phyloP scores from a whole-genome alignment of 2,113 vertebrate genomes.

The Eulacestoma nigropectus region DNA sequence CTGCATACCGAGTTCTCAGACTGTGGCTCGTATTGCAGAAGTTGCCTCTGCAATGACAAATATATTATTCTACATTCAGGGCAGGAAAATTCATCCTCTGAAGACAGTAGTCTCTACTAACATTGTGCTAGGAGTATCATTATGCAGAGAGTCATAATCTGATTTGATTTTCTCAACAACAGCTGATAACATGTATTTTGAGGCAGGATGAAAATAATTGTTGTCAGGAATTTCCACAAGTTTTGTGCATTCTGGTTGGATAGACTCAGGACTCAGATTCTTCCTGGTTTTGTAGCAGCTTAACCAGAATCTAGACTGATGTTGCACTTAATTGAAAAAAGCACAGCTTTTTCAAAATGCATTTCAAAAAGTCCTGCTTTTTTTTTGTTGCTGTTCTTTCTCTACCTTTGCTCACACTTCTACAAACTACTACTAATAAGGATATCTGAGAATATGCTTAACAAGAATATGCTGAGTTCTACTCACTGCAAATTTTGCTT shows the following conservation, averaged over 20 bases:
- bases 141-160: not conserved
- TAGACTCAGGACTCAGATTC: not conserved
- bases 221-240: not conserved
- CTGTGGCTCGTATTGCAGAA: not conserved
- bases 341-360: not conserved
- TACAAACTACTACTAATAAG: not conserved
- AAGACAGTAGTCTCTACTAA: not conserved
- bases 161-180: not conserved
- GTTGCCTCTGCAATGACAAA: not conserved
- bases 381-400: not conserved
- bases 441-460: not conserved
- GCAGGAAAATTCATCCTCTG: not conserved
- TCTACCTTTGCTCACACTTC: not conserved
- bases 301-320: not conserved
- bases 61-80: not conserved
- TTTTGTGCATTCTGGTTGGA: not conserved
- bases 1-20: not conserved
- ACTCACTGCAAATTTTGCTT: not conserved
- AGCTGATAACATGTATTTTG: not conserved
- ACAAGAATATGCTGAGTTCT: not conserved
- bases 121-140: not conserved
- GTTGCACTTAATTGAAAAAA: not conserved
- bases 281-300: not conserved
- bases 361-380: not conserved
- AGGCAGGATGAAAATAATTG: not conserved